Evolutionary conservation across 2,888 invertebrate species (phyloP), one percentile per base, ranked within the genome.

Genomic region (Alviniconcha strummeri): DNA sequence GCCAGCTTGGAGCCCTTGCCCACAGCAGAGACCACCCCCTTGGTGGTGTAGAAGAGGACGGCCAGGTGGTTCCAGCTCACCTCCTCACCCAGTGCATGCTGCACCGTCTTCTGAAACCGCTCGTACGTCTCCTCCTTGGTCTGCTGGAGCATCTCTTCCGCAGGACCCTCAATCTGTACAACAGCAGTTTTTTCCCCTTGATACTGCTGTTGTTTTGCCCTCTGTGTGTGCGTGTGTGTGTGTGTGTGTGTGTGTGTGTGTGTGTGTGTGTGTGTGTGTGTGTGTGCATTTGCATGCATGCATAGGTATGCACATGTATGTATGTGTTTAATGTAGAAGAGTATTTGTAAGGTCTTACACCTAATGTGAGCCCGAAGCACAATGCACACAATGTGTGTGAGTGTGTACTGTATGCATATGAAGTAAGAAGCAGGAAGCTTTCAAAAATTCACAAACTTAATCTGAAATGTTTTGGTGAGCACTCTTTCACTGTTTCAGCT

Each of bases 41-140:
- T 92, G 9, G 92, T 92, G 71, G 92, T 86, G 81, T 92, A 88
- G 86, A 93, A 93, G 67, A 92, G 86, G 36, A 91, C 87, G 6
- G 93, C 93, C 13, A 93, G 81, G 88, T 93, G 91, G 80, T 92
- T 88, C 91, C 91, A 91, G 84, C 91, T 91, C 3, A 89, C 86
- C 67, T 91, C 90, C 36, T 88, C 86, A 9, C 90, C 91, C n/a
- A 92, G 86, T 36, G 90, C 88, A 13, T 89, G 89, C 52, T 90
- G 87, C 7, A 93, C 86, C 0, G 90, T 90, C 82, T 89, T 88
- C 76, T 90, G 88, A 88, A 93, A 93, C 55, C 90, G 88, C 15
- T 88, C 86, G 88, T 93, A 93, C 8, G 90, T 90, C 7, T 91
- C 89, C 19, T 90, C 87, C 75, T 87, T 88, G 8, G 92, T 87